Evolutionary conservation across 2,113 vertebrate species (phyloP), one percentile per base, ranked within the genome.

Genomic region (Entomyzon cyanotis): DNA sequence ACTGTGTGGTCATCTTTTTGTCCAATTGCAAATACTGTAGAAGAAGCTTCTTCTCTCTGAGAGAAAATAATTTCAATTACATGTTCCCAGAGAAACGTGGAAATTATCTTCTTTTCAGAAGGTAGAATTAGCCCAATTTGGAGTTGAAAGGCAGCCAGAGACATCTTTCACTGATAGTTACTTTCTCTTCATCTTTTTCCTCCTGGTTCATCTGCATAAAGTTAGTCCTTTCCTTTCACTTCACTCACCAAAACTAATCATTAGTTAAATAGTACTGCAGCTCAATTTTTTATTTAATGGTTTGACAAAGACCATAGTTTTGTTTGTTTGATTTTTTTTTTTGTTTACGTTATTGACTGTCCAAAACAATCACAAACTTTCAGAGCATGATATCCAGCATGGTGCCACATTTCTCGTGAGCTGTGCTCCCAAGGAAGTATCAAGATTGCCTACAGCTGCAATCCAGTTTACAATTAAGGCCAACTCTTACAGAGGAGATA

Each of bases 91-190:
- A 97, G 96, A 97, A 98, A 97, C 20, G 70, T 89, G 84, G 94
- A 98, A 97, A 98, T 97, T 97, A 98, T 97, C 96, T 97, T 98
- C 97, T 97, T 97, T 98, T 98, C 97, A 97, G 95, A 98, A 97
- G 97, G 97, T 93, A 97, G 97, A 97, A 97, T 98, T 98, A 97
- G 97, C 73, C 82, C 90, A 87, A 84, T 97, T 97, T 97, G 86
- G 95, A 98, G 95, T 8, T 97, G 97, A 98, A 97, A 97, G 67
- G 90, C 94, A 97, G 97, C 93, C 96, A 98, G 96, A 95, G 96
- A 94, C 76, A 89, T 95, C 71, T 95, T 96, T 96, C 89, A 96
- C 89, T 93, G 93, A 97, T 93, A 95, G 95, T 94, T 97, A 96
- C 37, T 39, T 97, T 93, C 65, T 59, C 59, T 65, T 77, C 78